Evolutionary conservation across 35 echinoderm and acorn worm genomes (phyloP).

Genomic region (Hemicentrotus pulcherrimus): DNA sequence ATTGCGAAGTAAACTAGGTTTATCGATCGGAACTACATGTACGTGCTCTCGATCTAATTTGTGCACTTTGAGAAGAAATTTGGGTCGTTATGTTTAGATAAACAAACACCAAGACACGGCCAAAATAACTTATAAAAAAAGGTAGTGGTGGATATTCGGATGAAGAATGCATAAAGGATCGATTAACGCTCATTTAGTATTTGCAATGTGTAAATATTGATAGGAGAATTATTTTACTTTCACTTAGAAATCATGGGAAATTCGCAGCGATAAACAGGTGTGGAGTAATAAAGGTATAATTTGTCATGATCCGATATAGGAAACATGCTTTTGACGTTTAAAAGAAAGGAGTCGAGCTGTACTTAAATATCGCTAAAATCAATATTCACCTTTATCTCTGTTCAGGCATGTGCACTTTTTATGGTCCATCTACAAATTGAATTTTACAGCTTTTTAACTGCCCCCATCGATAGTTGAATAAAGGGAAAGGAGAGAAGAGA

Average conservation of each 20-base stretch:
- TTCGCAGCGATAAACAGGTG: neutral
- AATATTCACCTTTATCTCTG: neutral
- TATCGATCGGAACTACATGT: too few species aligned
- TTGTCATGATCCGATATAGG: neutral
- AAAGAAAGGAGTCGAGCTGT: neutral
- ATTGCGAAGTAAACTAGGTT: neutral
- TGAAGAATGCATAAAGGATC: neutral
- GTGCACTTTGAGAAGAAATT: neutral
- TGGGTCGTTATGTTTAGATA: neutral
- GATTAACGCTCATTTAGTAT: neutral
- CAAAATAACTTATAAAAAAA: neutral
- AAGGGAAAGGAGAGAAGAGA: neutral
- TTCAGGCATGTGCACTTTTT: neutral
- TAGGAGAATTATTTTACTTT: neutral
- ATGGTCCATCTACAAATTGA: neutral
- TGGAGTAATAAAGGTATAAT: neutral
- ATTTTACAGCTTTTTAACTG: neutral
- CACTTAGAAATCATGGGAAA: neutral
- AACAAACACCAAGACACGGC: neutral
- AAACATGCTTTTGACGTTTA: neutral
- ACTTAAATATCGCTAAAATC: neutral
- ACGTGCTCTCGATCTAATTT: neutral
- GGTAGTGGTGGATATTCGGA: neutral
- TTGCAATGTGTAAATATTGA: neutral
- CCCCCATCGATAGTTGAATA: too few species aligned